Conservation (phyloP, 2,113 vertebrate species). For the Trogon melanurus region DNA sequence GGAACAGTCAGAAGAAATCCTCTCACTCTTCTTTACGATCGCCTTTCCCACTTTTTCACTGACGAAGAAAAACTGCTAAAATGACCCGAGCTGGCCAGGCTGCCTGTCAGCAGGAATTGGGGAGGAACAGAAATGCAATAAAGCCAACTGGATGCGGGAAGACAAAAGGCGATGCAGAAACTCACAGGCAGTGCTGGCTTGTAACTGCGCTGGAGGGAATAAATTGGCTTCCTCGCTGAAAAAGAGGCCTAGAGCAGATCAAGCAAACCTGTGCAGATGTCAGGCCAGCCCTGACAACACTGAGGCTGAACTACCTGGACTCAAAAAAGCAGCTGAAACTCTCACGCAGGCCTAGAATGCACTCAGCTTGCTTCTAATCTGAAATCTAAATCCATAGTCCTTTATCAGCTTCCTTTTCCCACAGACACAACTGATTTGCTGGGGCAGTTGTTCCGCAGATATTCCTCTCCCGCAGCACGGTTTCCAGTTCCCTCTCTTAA, state of each 20-base stretch:
- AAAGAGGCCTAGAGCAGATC: not conserved
- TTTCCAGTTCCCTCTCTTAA: not conserved
- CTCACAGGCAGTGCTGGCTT: not conserved
- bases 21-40: not conserved
- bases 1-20: not conserved
- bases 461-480: fast-evolving
- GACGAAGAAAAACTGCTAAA: not conserved
- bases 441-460: not conserved
- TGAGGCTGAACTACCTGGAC: not conserved
- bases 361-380: not conserved
- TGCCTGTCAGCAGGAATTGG: not conserved
- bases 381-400: not conserved
- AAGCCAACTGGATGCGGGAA: not conserved
- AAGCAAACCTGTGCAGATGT: not conserved
- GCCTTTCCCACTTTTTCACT: not conserved
- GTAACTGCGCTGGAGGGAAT: not conserved
- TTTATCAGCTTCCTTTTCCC: not conserved
- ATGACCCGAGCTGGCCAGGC: not conserved
- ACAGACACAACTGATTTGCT: not conserved
- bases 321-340: not conserved
- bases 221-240: not conserved
- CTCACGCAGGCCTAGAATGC: not conserved
- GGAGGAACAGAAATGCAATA: not conserved
- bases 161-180: not conserved
- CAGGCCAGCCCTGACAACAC: not conserved